phyloP scores from a whole-genome alignment of 2,113 vertebrate genomes.

The Burhinus bistriatus region DNA sequence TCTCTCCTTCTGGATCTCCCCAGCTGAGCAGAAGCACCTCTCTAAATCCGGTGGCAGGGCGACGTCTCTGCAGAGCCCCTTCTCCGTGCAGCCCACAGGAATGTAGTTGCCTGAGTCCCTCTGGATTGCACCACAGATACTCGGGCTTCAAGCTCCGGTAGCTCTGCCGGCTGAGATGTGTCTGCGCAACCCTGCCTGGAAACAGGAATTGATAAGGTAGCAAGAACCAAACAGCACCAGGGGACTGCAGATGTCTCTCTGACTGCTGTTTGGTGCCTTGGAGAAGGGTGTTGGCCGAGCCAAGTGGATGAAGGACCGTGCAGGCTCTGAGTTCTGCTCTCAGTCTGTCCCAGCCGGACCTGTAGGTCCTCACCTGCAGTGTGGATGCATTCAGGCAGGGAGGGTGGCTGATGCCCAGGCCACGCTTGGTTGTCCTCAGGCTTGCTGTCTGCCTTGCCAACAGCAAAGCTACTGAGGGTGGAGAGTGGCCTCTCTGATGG shows the following conservation, averaged over 20 bases:
- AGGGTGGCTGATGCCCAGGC: background rate
- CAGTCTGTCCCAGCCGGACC: background rate
- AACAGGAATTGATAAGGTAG: background rate
- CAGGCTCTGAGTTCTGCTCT: background rate
- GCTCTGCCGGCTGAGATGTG: background rate
- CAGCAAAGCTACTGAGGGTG: background rate
- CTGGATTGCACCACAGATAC: slow-evolving; percentile 50
- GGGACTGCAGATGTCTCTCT: background rate
- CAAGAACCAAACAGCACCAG: background rate
- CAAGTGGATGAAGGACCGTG: background rate
- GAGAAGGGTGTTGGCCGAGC: background rate
- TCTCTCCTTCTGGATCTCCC: background rate
- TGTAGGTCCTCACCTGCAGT: background rate
- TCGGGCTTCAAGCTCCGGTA: background rate
- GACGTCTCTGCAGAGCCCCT: background rate
- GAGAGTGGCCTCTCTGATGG: background rate
- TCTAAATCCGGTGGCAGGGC: background rate
- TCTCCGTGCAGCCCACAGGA: background rate
- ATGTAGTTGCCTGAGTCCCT: slow-evolving; percentile 1
- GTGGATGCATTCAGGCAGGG: background rate
- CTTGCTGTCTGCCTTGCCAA: background rate
- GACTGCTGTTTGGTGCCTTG: background rate
- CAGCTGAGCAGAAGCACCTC: background rate
- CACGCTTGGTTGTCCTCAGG: background rate
- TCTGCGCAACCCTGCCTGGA: background rate